phyloP scores from a whole-genome alignment of 2,888 invertebrate species.

The Hedychridium roseum region DNA sequence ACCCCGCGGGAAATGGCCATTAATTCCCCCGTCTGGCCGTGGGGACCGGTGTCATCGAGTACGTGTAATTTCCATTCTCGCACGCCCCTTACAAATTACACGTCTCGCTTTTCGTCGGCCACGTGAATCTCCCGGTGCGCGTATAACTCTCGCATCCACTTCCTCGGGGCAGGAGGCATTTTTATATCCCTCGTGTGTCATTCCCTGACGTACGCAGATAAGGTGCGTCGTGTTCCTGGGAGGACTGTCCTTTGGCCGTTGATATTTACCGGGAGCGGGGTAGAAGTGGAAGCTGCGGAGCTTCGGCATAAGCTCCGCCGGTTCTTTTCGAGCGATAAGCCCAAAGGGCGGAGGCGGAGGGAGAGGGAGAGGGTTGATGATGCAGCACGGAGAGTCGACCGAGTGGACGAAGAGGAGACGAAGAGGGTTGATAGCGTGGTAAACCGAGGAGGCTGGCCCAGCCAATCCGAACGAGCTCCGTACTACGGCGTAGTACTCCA shows the following conservation, averaged over 20 bases:
- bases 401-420: constrained; percentile 1
- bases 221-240: no score
- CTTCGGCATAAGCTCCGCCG: not conserved
- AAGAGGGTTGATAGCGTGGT: constrained; percentile 35
- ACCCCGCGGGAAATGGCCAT: no score
- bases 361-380: constrained; percentile 12
- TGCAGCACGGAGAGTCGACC: constrained; percentile 7
- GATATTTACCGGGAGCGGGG: not conserved
- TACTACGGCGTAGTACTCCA: constrained; percentile 53
- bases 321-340: constrained; percentile 12
- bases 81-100: no score
- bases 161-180: no score
- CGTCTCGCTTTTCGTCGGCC: no score
- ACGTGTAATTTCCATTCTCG: no score
- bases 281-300: not conserved
- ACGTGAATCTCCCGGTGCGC: not conserved
- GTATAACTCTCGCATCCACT: not conserved
- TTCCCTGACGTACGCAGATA: no score
- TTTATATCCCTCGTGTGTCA: no score
- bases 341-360: not conserved
- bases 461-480: constrained; percentile 36
- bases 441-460: constrained; percentile 27
- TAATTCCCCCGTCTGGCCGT: no score
- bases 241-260: not conserved
- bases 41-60: no score